Base-by-base conservation (phyloP, 1,140 invertebrate genomes). In the Laupala kohalensis region DNA sequence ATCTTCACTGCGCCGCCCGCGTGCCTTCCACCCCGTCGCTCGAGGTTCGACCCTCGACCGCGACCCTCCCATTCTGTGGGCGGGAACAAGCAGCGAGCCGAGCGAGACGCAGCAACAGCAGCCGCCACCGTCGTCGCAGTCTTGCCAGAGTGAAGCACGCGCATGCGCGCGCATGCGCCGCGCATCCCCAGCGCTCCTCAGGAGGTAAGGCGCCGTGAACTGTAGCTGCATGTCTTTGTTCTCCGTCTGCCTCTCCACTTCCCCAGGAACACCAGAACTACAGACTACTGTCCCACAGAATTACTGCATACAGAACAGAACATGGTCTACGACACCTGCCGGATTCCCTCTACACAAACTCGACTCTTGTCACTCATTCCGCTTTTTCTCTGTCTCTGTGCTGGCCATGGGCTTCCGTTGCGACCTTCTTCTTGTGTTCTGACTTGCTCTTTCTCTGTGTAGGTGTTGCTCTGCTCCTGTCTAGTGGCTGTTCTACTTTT, bases 401-500 rank as follows among this genome's bases (percentile, higher is more conserved):
- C 67, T 64, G 65, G 71, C 71, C 65, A 27, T 64, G 26, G 65
- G 71, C 71, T 72, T 72, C 12, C 65, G 65, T 72, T 25, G 28
- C 67, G 27, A 23, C 25, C 71, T 27, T 71, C 30, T 71, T 27
- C 15, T 71, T 62, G 27, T 64, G 69, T 71, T 71, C 25, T 72
- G 71, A 53, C 37, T 72, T 64, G 15, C 71, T 72, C 71, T 72
- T 25, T 72, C 65, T 72, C 71, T 72, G 71, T 72, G 71, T 72
- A 72, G 71, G 71, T 72, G 66, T 72, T 72, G 26, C 63, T 72
- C 29, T 67, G 65, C 28, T 67, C 62, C 71, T 72, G 29, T 72
- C 71, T 72, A 72, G 71, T 72, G 71, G 71, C 71, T 72, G 71
- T 69, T 68, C 29, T 72, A 68, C 25, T 64, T 72, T 67, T 72